These are phyloP conservation scores for Porites divaricata DNA, from an alignment of 92 coral and sea anemone species.

Conservation along the genomic window DNA sequence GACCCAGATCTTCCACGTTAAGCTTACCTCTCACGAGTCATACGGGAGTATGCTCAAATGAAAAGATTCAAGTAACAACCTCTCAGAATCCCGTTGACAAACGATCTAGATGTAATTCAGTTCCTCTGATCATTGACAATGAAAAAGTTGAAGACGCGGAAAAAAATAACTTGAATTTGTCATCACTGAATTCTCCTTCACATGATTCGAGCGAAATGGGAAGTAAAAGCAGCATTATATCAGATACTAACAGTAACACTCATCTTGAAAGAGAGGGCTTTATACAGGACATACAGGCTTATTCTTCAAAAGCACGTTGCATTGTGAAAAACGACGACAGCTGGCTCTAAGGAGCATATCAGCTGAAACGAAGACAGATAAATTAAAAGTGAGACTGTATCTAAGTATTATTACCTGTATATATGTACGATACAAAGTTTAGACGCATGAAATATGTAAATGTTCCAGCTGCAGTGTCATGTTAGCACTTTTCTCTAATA, in stretches of 20 bases:
- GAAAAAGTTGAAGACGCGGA: background rate
- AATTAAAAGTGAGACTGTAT: background rate
- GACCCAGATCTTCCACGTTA: slow-evolving; percentile 20
- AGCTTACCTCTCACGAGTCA: slow-evolving; percentile 2
- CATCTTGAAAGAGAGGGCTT: background rate
- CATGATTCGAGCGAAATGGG: background rate
- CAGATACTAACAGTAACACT: slow-evolving; percentile 8
- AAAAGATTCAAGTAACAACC: slow-evolving; percentile 7
- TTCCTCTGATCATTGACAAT: slow-evolving; percentile 8
- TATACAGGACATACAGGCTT: slow-evolving; percentile 10
- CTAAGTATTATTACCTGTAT: background rate
- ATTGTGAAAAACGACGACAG: slow-evolving; percentile 2
- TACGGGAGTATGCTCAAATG: background rate
- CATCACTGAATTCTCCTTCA: background rate
- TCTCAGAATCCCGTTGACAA: background rate
- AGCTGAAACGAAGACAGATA: background rate
- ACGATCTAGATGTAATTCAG: slow-evolving; percentile 27
- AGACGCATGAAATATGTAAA: background rate
- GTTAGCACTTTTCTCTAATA: too few species aligned
- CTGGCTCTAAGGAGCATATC: background rate
- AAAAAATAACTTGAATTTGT: background rate
- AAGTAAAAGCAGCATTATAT: slow-evolving; percentile 3
- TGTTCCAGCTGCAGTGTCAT: background rate
- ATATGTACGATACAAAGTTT: background rate
- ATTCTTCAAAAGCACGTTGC: background rate